Conservation (phyloP, 1,140 invertebrate genomes). For the Caenorhabditis briggsae region DNA sequence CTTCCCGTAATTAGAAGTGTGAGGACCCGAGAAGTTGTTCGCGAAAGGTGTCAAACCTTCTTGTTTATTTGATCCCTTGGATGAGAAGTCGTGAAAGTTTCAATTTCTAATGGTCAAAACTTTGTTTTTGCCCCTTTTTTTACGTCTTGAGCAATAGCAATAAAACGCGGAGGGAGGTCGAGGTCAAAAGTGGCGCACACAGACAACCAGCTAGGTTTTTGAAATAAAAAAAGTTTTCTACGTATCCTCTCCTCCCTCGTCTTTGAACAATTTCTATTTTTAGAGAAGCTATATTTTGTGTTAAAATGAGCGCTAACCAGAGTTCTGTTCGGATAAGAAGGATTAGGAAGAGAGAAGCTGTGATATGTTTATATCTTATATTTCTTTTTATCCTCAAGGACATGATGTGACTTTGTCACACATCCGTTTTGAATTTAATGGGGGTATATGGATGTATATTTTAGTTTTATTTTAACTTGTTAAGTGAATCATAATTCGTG, state of each 20-base stretch:
- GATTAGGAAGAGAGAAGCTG: background rate
- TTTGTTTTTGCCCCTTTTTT: background rate
- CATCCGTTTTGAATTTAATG: background rate
- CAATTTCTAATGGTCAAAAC: background rate
- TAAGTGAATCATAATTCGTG: background rate
- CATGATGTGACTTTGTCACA: conserved; percentile 8
- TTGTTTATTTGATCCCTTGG: background rate
- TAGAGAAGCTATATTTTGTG: too few species aligned
- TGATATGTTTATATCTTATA: background rate
- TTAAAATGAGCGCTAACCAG: too few species aligned
- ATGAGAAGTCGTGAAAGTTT: background rate
- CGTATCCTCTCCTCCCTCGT: background rate
- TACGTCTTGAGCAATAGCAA: conserved; percentile 22
- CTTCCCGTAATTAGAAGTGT: conserved; percentile 40
- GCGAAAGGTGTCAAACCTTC: background rate
- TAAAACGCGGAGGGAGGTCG: conserved; percentile 17
- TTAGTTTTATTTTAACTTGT: background rate
- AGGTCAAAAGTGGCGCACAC: conserved; percentile 35
- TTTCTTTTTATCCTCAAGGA: background rate
- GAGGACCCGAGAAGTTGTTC: background rate
- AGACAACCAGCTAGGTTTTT: conserved; percentile 33
- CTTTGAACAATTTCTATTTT: background rate
- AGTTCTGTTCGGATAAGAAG: background rate
- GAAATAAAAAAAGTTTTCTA: conserved; percentile 2
- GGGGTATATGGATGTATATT: background rate